phyloP scores from a whole-genome alignment of 2,888 invertebrate species.

The Spisula solida region DNA sequence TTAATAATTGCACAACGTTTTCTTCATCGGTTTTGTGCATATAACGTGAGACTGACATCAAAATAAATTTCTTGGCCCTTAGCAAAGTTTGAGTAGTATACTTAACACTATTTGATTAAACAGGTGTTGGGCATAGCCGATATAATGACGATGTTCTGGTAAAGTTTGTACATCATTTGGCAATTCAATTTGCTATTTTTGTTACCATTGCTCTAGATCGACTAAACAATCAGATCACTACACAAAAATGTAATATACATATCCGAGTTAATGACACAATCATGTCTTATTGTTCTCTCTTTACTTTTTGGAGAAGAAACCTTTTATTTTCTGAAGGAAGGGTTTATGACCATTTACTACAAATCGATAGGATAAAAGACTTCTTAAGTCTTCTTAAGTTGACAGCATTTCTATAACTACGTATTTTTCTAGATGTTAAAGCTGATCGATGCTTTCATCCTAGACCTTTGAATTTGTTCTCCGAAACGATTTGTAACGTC shows the following conservation, averaged over 20 bases:
- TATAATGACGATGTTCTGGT: no score
- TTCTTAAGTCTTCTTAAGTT: conserved; percentile 22
- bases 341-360: conserved; percentile 12
- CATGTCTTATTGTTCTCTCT: not conserved
- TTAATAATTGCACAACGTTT: no score
- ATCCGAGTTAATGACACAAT: not conserved
- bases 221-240: not conserved
- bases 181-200: no score
- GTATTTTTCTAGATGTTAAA: conserved; percentile 24
- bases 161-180: no score
- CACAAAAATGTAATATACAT: conserved; percentile 11
- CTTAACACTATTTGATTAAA: no score
- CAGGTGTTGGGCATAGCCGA: no score
- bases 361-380: conserved; percentile 27
- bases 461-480: not conserved
- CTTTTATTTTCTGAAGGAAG: not conserved
- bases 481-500: not conserved
- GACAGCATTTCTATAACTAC: conserved; percentile 32
- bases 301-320: conserved; percentile 1
- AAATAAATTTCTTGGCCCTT: no score
- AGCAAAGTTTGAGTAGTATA: no score
- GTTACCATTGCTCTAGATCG: not conserved
- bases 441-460: not conserved
- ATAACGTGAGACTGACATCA: no score
- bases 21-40: no score